Base-by-base conservation (phyloP, 2,797 vertebrate species). In the Chaunax sp. region DNA sequence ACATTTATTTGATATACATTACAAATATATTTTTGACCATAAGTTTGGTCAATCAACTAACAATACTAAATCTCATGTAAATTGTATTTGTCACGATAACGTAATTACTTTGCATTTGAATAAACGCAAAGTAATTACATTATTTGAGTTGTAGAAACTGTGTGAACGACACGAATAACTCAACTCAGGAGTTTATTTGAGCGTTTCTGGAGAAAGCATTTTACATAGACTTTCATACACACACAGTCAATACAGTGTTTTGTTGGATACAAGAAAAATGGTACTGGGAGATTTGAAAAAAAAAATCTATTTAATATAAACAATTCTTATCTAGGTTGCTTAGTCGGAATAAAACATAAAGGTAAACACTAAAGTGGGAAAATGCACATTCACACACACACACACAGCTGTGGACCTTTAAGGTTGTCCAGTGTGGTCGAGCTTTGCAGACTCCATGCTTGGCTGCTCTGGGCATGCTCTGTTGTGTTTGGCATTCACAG, bases 401-500 rank as follows among this genome's bases (percentile, higher is more conserved):
- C 47, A 78, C 72, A 77, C 71, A 85, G 73, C 71, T 85, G 78
- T 20, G 49, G 81, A 71, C 57, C 79, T 77, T 81, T 72, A 62
- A 78, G 81, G 73, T 72, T 82, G 85, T 69, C 80, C 54, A 20
- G 64, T 58, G 77, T 58, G 68, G 75, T 81, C 75, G 64, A 22
- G 66, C 59, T 51, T 67, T 80, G 76, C 75, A 80, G 82, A 58
- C 59, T 81, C 82, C 80, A 83, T 69, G 91, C 89, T 88, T 58
- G 82, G 76, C 81, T 91, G 87, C 85, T 72, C 84, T 83, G 88
- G 78, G 88, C 86, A 90, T 89, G 87, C 81, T 90, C 69, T 51
- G 84, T 85, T 92, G 88, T 92, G 87, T 84, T 91, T 93, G 90
- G 90, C 90, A 92, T 92, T 92, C 84, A 76, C 85, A 80, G 82